phyloP scores from a whole-genome alignment of 2,113 vertebrate genomes.

The Serinus canaria region DNA sequence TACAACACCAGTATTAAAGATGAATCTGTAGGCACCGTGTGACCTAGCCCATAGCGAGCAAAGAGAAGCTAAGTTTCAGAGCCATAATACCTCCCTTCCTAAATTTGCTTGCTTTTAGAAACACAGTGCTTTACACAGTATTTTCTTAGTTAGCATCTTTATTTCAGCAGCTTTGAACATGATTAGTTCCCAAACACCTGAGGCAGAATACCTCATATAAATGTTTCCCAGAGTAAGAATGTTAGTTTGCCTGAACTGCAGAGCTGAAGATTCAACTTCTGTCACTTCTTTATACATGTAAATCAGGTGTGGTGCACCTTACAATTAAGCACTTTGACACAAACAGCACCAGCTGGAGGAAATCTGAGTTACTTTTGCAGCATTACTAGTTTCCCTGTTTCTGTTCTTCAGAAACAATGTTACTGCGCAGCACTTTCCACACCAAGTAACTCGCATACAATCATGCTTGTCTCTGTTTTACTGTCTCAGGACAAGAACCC shows the following conservation, averaged over 20 bases:
- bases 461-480: neutral
- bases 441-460: neutral
- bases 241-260: neutral
- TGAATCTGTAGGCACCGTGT: neutral
- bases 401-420: neutral
- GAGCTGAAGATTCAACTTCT: neutral
- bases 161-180: neutral
- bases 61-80: neutral
- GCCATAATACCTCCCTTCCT: neutral
- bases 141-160: neutral
- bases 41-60: neutral
- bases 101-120: neutral
- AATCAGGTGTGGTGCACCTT: neutral
- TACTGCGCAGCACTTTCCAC: neutral
- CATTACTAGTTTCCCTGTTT: neutral
- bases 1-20: neutral
- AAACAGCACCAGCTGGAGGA: neutral
- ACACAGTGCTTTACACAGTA: neutral
- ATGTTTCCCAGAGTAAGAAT: accelerated
- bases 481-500: neutral
- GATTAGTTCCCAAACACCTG: neutral
- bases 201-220: neutral
- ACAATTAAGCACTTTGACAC: neutral
- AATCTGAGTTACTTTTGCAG: neutral
- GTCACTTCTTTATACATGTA: neutral